Conservation (phyloP, 2,113 vertebrate species). For the Grus americana region DNA sequence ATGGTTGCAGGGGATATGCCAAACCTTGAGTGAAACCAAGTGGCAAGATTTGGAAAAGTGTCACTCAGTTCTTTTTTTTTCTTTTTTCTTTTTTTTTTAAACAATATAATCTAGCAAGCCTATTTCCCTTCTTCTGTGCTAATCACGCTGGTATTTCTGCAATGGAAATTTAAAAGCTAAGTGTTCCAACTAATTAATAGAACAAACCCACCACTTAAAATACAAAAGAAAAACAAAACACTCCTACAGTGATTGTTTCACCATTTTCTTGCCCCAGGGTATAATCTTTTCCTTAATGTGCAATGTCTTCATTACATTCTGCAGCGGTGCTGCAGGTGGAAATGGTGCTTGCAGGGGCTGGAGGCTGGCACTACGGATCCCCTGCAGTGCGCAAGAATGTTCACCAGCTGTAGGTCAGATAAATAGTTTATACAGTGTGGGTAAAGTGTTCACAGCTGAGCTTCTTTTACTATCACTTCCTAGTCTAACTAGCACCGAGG, state of each 20-base stretch:
- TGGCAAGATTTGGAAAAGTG: not conserved
- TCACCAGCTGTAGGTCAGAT: conserved; percentile 40
- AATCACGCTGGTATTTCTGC: not conserved
- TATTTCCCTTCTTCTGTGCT: not conserved
- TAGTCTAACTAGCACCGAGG: not conserved
- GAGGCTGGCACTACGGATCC: not conserved
- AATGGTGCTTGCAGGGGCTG: not conserved
- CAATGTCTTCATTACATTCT: not conserved
- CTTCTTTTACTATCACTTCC: not conserved
- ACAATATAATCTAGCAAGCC: not conserved
- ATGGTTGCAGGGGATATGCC: not conserved
- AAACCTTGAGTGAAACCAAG: not conserved
- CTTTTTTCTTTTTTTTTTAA: not conserved
- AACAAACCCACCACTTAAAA: not conserved
- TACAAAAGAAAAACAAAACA: not conserved
- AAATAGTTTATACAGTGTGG: conserved; percentile 4
- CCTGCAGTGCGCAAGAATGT: not conserved
- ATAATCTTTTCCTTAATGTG: not conserved
- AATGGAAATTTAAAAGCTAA: not conserved
- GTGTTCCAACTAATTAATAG: conserved; percentile 8
- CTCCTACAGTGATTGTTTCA: conserved; percentile 18
- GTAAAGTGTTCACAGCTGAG: conserved; percentile 6
- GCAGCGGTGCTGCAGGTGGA: conserved; percentile 3
- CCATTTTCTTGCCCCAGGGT: conserved; percentile 22
- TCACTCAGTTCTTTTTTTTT: not conserved